Evolutionary conservation across 2,113 vertebrate genomes (phyloP), one percentile per base, ranked within the genome.

Genomic region (Corythornis cristatus): DNA sequence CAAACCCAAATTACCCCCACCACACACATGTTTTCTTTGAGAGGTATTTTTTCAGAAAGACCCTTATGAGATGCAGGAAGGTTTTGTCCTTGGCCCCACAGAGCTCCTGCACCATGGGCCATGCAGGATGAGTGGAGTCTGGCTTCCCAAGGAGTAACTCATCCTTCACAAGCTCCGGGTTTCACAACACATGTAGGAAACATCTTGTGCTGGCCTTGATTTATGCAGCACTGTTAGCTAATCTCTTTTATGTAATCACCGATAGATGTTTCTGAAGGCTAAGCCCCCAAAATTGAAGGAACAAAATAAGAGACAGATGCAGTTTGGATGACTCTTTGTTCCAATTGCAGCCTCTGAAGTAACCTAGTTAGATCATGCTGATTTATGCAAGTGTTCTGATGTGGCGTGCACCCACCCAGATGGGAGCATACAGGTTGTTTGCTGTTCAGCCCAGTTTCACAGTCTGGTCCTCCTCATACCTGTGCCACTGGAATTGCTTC

Each of bases 201-300:
- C 96, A 94, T 97, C 97, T 97, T 97, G 93, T 50, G 21, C 68
- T 90, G 91, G 94, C 92, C 95, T 95, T 98, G 93, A 84, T 88
- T 97, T 97, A 96, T 96, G 92, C 91, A 65, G 19, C 78, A 93
- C 89, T 83, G 93, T 97, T 97, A 96, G 96, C 93, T 96, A 97
- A 97, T 96, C 93, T 92, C 85, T 89, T 93, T 93, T 96, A 96
- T 95, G 93, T 95, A 96, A 96, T 98, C 97, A 92, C 94, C 12
- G 35, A 96, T 93, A 94, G 89, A 93, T 93, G 91, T 35, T 95
- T 94, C 96, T 96, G 92, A 90, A 96, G 91, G 81, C 57, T 75
- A 71, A 61, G 89, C 92, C 94, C 79, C 68, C 86, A 86, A 94
- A 94, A 78, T 94, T 81, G 82, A 94, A 86, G 95, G 78, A 75